Conservation (phyloP, 1,140 invertebrate genomes). For the Myzus persicae region DNA sequence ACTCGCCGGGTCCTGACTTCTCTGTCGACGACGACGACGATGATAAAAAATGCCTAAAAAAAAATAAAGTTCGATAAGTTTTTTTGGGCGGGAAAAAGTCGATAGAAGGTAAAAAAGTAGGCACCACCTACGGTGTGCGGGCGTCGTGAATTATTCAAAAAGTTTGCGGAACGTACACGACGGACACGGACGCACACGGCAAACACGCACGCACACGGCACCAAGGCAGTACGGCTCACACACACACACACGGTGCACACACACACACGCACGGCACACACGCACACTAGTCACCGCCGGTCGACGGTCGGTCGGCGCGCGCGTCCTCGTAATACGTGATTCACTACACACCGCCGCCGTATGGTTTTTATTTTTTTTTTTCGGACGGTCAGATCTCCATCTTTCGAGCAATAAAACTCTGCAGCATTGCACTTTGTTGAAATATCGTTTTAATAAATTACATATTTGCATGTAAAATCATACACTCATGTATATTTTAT, state of each 20-base stretch:
- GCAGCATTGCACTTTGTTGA: too few relatives aligned
- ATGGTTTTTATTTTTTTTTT: not conserved
- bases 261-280: not conserved
- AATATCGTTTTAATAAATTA: too few relatives aligned
- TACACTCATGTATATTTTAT: too few relatives aligned
- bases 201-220: not conserved
- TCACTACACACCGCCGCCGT: not conserved
- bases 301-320: not conserved
- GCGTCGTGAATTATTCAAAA: slow-evolving; percentile 1
- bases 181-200: not conserved
- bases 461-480: too few relatives aligned
- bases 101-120: not conserved
- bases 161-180: not conserved
- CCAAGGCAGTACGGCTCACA: not conserved
- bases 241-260: not conserved
- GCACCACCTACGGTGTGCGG: not conserved
- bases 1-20: not conserved
- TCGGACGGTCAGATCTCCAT: not conserved
- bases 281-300: not conserved
- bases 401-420: too few relatives aligned
- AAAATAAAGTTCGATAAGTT: not conserved
- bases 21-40: not conserved
- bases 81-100: not conserved
- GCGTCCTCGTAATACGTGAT: not conserved
- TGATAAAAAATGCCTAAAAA: not conserved